A percentile compares a stretch with the other conserved stretches of the same genome.
These are phyloP conservation scores for Agrotis clavis DNA, from an alignment of 2,888 invertebrate genomes.

Conservation along the genomic window DNA sequence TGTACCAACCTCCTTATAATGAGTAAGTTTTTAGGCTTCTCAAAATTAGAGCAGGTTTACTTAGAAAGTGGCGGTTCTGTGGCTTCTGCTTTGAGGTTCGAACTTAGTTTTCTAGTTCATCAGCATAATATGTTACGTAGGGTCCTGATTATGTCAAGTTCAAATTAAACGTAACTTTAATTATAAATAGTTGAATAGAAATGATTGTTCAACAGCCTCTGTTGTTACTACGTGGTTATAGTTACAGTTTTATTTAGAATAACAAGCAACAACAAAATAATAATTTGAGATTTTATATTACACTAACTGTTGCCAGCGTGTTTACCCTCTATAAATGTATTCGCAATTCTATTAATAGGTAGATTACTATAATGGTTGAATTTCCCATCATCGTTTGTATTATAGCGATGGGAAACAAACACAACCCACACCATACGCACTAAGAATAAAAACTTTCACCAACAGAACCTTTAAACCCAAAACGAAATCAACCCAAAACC, in stretches of 20 bases:
- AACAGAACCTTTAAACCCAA: neutral
- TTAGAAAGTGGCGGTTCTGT: constrained; percentile 10
- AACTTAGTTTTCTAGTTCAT: constrained; percentile 31
- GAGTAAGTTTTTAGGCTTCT: constrained; percentile 29
- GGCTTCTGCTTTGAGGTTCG: constrained; percentile 43
- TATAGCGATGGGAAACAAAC: no score
- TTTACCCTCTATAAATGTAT: no score
- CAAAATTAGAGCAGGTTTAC: constrained; percentile 28
- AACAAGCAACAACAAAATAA: neutral
- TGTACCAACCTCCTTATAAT: constrained; percentile 9
- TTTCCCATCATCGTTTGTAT: no score
- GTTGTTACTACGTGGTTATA: neutral
- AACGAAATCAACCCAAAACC: neutral
- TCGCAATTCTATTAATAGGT: no score
- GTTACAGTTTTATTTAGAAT: neutral
- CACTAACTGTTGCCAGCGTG: no score
- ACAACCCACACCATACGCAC: neutral
- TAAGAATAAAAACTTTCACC: neutral
- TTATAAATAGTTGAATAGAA: neutral
- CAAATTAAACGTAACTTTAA: neutral
- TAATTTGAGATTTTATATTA: no score
- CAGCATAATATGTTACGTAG: neutral
- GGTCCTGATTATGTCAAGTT: neutral
- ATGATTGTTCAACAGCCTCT: neutral
- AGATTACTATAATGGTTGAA: no score